Evolutionary conservation across 2,113 vertebrate species (phyloP).

Genomic region (Crocuta crocuta): DNA sequence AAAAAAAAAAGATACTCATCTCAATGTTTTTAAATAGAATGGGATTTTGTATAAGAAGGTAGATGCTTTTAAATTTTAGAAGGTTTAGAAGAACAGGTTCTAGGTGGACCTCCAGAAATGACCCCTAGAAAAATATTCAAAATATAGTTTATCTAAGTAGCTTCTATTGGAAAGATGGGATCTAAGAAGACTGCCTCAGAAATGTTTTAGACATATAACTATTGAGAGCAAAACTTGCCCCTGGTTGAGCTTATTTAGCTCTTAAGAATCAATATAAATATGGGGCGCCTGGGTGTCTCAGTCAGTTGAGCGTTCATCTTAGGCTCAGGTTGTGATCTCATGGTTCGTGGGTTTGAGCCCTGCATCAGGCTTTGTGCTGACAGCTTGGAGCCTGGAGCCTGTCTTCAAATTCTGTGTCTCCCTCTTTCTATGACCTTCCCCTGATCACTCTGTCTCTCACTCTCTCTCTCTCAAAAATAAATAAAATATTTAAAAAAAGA

Average conservation of each 20-base stretch:
- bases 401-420: too few relatives aligned
- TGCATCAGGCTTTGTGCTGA: too few relatives aligned
- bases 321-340: too few relatives aligned
- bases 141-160: neutral
- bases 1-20: neutral
- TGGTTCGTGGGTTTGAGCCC: too few relatives aligned
- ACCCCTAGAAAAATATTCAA: neutral
- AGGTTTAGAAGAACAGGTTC: neutral
- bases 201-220: neutral
- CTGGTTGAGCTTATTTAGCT: neutral
- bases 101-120: neutral
- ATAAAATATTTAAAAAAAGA: neutral
- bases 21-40: neutral
- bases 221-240: neutral
- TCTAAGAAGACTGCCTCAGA: neutral
- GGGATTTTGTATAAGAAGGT: neutral
- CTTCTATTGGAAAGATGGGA: neutral
- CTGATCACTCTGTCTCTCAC: too few relatives aligned
- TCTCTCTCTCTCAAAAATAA: too few relatives aligned
- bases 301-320: too few relatives aligned
- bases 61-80: neutral
- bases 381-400: too few relatives aligned
- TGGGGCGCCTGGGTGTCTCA: too few relatives aligned
- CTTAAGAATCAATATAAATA: constrained; percentile 20
- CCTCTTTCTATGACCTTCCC: too few relatives aligned